Base-by-base conservation (phyloP, 2,888 invertebrate genomes). In the Xylota sylvarum region DNA sequence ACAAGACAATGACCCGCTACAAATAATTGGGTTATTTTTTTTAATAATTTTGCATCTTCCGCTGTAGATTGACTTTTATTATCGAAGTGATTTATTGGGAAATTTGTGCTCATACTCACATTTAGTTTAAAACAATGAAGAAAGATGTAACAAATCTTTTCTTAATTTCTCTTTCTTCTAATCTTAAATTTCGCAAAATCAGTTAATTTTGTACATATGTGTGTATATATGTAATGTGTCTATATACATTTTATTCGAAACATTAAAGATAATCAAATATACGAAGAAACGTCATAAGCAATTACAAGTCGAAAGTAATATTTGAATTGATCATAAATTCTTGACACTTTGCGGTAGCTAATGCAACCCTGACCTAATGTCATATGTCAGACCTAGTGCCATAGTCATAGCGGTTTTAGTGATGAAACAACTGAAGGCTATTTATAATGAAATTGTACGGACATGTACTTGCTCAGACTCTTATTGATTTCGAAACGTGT, bases 201-300 rank as follows among this genome's bases (percentile, higher is more conserved):
- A 32, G 32, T 32, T 4, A 32, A 32, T 6, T 32, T 32, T 32
- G 32, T 32, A 6, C 32, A 5, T 32, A 6, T 32, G 32, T n/a
- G n/a, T n/a, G n/a, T n/a, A n/a, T n/a, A n/a, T n/a, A n/a, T n/a
- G n/a, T n/a, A n/a, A n/a, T n/a, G n/a, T n/a, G n/a, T n/a, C n/a
- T n/a, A n/a, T n/a, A n/a, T n/a, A n/a, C 23, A 23, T 46, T 4
- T 27, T n/a, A 4, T 9, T 5, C 14, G 43, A 10, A 17, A 17
- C 19, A 69, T 55, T 19, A 12, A 14, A 58, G n/a, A n/a, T n/a
- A n/a, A n/a, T n/a, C n/a, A 56, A 55, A 40, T 55, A 43, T 43
- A 9, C 40, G 4, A 12, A 40, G 30, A 48, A 65, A 48, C 48
- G 30, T 46, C 30, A 48, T 7, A 35, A 35, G 35, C 32, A 35